Conservation (phyloP, 2,888 invertebrate species). For the Anthophora plumipes region DNA sequence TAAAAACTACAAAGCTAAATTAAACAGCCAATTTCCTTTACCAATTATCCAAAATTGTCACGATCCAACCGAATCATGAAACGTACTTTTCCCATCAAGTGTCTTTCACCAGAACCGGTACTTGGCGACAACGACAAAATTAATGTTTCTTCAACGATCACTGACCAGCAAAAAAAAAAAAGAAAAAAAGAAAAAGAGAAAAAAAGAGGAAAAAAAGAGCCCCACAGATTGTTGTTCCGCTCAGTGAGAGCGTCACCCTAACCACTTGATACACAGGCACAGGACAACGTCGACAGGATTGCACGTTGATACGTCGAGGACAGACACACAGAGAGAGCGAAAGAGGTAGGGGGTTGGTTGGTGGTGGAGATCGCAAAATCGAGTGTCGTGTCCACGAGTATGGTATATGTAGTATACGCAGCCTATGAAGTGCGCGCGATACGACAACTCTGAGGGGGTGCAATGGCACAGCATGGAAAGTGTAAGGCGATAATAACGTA, state of each 20-base stretch:
- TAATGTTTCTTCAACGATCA: too few species aligned
- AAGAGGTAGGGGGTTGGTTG: background rate
- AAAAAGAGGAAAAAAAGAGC: too few species aligned
- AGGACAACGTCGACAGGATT: conserved; percentile 47
- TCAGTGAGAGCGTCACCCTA: conserved; percentile 14
- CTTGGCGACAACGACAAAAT: too few species aligned
- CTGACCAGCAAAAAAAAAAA: too few species aligned
- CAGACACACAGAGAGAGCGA: conserved; percentile 9
- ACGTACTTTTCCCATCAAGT: too few species aligned
- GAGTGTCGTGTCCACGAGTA: conserved; percentile 42
- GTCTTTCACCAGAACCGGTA: too few species aligned
- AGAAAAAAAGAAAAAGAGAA: too few species aligned
- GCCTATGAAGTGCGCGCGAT: conserved; percentile 30
- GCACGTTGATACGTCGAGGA: conserved; percentile 43
- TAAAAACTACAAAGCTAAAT: too few species aligned
- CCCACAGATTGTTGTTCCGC: conserved; percentile 4
- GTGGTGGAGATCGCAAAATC: conserved; percentile 30
- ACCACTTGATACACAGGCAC: conserved; percentile 42
- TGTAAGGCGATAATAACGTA: conserved; percentile 74
- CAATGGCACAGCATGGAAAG: conserved; percentile 59
- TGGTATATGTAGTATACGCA: conserved; percentile 1
- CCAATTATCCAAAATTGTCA: too few species aligned
- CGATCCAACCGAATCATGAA: too few species aligned
- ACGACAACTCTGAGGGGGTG: conserved; percentile 47
- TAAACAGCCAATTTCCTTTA: too few species aligned